Conservation (phyloP, 2,888 invertebrate species). For the Myopa testacea region DNA sequence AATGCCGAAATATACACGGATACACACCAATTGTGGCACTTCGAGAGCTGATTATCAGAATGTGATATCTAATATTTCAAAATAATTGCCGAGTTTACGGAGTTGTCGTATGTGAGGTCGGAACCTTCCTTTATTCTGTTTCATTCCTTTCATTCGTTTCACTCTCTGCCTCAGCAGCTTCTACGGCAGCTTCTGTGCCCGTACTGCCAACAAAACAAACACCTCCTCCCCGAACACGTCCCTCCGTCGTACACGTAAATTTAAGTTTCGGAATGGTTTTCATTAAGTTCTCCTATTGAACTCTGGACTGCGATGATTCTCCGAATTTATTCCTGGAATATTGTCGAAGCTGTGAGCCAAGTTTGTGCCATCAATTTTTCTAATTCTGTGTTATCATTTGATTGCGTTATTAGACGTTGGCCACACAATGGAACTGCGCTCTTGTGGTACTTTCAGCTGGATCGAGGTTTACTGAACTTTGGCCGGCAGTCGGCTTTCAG, state of each 20-base stretch:
- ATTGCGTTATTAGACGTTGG: background rate
- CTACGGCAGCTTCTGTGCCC: too few species aligned
- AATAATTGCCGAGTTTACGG: too few species aligned
- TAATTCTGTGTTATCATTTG: background rate
- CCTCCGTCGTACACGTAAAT: background rate
- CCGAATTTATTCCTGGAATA: constrained; percentile 4
- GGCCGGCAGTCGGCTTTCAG: constrained; percentile 11
- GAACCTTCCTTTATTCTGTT: too few species aligned
- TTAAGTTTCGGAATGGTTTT: background rate
- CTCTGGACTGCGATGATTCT: background rate
- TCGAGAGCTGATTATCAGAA: too few species aligned
- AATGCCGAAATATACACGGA: too few species aligned
- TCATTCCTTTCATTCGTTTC: too few species aligned
- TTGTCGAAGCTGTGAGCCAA: background rate
- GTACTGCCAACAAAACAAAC: too few species aligned
- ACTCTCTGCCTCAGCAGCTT: too few species aligned
- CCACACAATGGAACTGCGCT: constrained; percentile 16
- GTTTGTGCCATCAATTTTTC: background rate
- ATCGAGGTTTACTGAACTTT: background rate
- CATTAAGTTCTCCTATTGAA: background rate
- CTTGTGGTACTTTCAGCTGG: background rate
- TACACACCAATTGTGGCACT: too few species aligned
- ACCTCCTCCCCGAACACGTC: too few species aligned
- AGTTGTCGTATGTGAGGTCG: too few species aligned
- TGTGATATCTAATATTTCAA: too few species aligned